Percentiles rank a stretch among this genome's conserved stretches.
Evolutionary conservation across 2,113 vertebrate species (phyloP).

Genomic region (Eonycteris spelaea): DNA sequence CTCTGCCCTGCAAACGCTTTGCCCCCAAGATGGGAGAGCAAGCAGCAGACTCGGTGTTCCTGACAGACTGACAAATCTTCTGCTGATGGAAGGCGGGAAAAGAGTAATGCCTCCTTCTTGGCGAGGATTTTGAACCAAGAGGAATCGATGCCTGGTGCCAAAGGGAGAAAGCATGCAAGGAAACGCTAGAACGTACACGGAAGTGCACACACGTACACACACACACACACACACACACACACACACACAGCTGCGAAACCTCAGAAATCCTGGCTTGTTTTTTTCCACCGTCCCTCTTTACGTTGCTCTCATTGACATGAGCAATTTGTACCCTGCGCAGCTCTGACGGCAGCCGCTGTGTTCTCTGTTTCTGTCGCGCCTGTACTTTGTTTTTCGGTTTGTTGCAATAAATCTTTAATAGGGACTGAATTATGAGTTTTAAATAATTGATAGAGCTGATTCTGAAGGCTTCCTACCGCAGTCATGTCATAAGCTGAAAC

Average conservation of each 20-base stretch:
- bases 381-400: slow-evolving; percentile 59
- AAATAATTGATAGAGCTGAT: slow-evolving; percentile 60
- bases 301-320: not conserved
- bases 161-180: not conserved
- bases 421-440: slow-evolving; percentile 62
- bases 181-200: not conserved
- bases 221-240: fast-evolving
- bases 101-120: not conserved
- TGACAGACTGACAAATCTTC: not conserved
- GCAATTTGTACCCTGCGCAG: not conserved
- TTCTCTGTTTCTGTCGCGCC: not conserved
- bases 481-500: not conserved
- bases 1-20: not conserved
- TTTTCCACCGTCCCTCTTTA: not conserved
- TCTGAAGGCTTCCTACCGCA: not conserved
- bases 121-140: not conserved
- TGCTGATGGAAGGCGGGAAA: not conserved
- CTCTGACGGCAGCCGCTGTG: not conserved
- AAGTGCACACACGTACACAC: fast-evolving
- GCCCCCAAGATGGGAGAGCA: not conserved
- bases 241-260: not conserved
- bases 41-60: not conserved
- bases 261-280: not conserved
- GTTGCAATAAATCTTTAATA: slow-evolving; percentile 72
- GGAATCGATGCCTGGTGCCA: not conserved